Evolutionary conservation across 2,797 vertebrate genomes (phyloP), one percentile per base, ranked within the genome.

Genomic region (Knipowitschia caucasica): DNA sequence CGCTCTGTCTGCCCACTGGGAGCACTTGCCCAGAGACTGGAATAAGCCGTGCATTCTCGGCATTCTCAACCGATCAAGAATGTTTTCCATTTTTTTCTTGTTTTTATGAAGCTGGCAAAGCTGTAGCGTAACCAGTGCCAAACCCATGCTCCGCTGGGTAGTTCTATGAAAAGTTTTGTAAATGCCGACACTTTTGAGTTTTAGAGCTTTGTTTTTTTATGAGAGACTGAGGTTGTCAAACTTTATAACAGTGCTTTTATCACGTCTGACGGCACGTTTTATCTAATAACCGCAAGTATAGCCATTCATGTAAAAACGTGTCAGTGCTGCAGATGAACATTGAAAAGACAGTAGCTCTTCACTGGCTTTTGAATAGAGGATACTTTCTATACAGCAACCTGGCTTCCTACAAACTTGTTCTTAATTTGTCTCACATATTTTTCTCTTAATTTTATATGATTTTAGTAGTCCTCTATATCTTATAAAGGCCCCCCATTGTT

Each of bases 61-160:
- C 79, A 83, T 87, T 82, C 75, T 80, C 68, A 73, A 77, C 67
- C 58, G 67, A 84, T 78, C 74, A 83, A 83, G 69, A 81, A 75
- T 84, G 75, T 15, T 46, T 46, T 30, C 78, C 62, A 25, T 80
- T 63, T 71, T 34, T 84, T 76, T 7, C n/a, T 26, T 43, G 80
- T 64, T 47, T 81, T 64, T 69, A 80, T 42, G 71, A 59, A 71
- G 77, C 82, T 75, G 70, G 73, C 75, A 29, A 39, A 69, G 73
- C 77, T 64, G 60, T 53, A 65, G 68, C 59, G 53, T 67, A 63
- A 27, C 56, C 45, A 15, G 66, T 27, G 74, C 71, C 77, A 50
- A 70, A 56, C 50, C 54, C 70, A 77, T 78, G 73, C 75, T 74
- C 67, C 73, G 26, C 72, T 73, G 66, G 55, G 78, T 82, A 82